Evolutionary conservation across 2,113 vertebrate species (phyloP).

Genomic region (Nothocercus julius): DNA sequence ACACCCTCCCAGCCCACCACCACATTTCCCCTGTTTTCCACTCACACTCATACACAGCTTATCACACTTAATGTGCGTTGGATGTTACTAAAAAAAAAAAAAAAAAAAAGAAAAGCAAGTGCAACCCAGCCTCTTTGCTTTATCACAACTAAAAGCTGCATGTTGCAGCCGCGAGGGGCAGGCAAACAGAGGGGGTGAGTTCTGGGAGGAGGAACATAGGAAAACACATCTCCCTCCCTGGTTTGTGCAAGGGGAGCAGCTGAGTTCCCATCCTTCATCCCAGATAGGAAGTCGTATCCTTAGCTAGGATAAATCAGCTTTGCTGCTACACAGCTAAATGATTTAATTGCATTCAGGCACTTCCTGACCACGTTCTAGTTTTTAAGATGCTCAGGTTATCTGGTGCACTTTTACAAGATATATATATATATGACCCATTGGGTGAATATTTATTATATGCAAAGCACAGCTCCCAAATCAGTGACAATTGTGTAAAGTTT

Average conservation of each 20-base stretch:
- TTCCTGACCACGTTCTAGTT: background rate
- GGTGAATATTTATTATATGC: background rate
- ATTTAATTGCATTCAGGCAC: background rate
- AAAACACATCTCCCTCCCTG: background rate
- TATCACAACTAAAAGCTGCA: background rate
- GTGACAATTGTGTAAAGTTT: background rate
- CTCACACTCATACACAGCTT: background rate
- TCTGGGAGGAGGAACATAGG: accelerated
- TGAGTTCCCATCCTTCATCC: background rate
- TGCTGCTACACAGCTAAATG: background rate
- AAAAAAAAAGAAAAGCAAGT: background rate
- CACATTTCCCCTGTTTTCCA: background rate
- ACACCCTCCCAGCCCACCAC: background rate
- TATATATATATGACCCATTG: accelerated
- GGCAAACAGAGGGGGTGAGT: background rate
- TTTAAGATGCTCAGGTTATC: background rate
- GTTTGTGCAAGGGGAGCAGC: background rate
- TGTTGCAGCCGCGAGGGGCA: accelerated
- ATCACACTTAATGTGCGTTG: background rate
- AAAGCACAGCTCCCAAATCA: background rate
- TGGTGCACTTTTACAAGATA: background rate
- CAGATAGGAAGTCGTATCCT: background rate
- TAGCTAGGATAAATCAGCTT: background rate
- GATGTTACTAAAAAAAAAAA: background rate
- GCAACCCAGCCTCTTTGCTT: background rate